Evolutionary conservation across 2,888 invertebrate genomes (phyloP).

Genomic region (Pyrrhosoma nymphula): DNA sequence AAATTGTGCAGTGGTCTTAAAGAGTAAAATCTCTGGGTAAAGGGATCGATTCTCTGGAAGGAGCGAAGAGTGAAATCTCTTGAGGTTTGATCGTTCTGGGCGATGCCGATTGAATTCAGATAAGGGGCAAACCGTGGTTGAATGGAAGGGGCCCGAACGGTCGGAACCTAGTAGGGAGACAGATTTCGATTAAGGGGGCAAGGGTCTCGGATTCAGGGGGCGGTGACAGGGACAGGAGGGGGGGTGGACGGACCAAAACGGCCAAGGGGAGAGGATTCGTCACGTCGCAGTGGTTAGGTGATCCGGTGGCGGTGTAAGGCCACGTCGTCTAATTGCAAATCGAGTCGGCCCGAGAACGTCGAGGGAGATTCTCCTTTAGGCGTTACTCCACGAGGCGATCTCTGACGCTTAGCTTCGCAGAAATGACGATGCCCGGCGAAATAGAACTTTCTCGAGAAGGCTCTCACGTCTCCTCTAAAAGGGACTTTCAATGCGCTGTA

Average conservation of each 20-base stretch:
- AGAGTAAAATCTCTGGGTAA: too few species aligned
- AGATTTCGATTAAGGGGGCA: too few species aligned
- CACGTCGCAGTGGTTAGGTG: background rate
- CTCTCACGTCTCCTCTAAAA: background rate
- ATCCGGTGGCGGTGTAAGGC: background rate
- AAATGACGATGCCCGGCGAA: background rate
- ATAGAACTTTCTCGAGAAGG: background rate
- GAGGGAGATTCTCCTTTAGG: background rate
- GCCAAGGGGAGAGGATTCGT: background rate
- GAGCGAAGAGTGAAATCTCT: too few species aligned
- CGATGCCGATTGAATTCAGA: too few species aligned
- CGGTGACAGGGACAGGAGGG: background rate
- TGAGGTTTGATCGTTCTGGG: too few species aligned
- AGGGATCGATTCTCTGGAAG: too few species aligned
- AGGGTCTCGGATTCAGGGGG: too few species aligned
- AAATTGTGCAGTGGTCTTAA: too few species aligned
- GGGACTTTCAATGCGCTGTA: too few species aligned
- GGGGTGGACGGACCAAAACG: background rate
- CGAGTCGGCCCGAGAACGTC: background rate
- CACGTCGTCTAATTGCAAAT: background rate
- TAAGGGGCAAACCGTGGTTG: background rate
- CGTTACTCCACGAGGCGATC: background rate
- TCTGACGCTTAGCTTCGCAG: background rate
- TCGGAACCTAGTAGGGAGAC: too few species aligned
- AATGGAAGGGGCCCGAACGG: background rate